phyloP scores from a whole-genome alignment of 1,140 invertebrate species.

The Leptonema lineaticorne region DNA sequence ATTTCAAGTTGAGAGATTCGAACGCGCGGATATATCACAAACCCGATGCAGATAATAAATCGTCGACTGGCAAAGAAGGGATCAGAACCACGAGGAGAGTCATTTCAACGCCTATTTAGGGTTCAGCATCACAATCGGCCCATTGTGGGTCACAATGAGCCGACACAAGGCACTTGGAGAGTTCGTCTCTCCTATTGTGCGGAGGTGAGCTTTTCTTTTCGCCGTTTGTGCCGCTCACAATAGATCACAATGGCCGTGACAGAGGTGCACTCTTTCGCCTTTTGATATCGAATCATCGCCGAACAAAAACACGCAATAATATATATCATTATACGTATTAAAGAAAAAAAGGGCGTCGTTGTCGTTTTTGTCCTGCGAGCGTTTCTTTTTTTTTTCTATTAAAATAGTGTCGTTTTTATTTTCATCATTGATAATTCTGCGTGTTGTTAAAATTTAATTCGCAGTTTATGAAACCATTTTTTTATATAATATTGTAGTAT shows the following conservation, averaged over 20 bases:
- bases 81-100: not conserved
- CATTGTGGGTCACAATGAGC: constrained; percentile 7
- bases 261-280: constrained; percentile 9
- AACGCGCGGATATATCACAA: not conserved
- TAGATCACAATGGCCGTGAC: constrained; percentile 11
- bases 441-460: no score
- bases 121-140: not conserved
- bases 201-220: not conserved
- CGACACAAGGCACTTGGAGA: not conserved
- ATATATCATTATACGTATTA: no score
- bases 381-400: no score
- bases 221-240: constrained; percentile 6
- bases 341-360: no score
- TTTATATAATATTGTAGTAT: no score
- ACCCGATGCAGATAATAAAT: constrained; percentile 9
- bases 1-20: not conserved
- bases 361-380: no score
- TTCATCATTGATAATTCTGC: no score
- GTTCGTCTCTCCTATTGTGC: not conserved
- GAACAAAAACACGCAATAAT: not conserved
- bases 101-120: constrained; percentile 12
- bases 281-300: constrained; percentile 17
- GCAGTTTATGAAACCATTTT: no score
- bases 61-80: no score
- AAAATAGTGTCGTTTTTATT: no score